Percentiles rank a stretch among this genome's conserved stretches.
phyloP scores from a whole-genome alignment of 2,888 invertebrate species.

The Colletes collaris region DNA sequence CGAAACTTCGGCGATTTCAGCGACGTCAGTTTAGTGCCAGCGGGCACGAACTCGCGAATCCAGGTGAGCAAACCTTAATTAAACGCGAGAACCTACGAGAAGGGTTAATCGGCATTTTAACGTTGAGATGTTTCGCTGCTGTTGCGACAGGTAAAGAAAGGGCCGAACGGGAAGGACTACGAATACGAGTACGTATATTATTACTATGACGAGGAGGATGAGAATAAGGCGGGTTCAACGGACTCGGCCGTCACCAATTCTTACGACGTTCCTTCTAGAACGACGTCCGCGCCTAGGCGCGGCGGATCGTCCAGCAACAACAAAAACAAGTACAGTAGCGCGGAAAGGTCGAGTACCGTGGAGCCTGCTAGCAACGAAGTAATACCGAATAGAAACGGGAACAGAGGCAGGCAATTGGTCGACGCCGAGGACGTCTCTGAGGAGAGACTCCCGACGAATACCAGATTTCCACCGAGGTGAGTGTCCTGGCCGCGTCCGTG shows the following conservation, averaged over 20 bases:
- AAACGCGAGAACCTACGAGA: too few species aligned
- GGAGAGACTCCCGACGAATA: conserved; percentile 90
- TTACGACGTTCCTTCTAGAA: conserved; percentile 86
- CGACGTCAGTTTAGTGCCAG: conserved; percentile 80
- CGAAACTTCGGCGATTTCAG: conserved; percentile 78
- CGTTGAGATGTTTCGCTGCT: conserved; percentile 85
- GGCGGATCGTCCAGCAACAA: conserved; percentile 73
- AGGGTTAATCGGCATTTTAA: background rate
- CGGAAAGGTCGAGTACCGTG: conserved; percentile 85
- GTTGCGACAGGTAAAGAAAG: conserved; percentile 89
- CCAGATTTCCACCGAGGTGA: conserved; percentile 90
- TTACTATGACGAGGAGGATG: conserved; percentile 93
- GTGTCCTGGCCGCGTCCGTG: too few species aligned
- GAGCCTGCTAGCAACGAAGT: conserved; percentile 88
- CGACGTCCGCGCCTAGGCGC: conserved; percentile 75
- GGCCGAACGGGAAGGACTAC: conserved; percentile 94
- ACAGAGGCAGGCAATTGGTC: conserved; percentile 84
- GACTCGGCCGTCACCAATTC: conserved; percentile 83
- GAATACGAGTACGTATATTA: conserved; percentile 97
- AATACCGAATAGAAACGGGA: conserved; percentile 84
- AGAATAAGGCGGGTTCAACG: conserved; percentile 77
- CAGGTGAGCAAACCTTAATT: conserved; percentile 70
- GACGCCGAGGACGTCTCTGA: conserved; percentile 79
- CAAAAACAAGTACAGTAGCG: conserved; percentile 84
- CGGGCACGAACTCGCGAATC: conserved; percentile 79